Percentiles rank a stretch among this genome's conserved stretches.
Evolutionary conservation across 2,888 invertebrate species (phyloP).

Genomic region (Bombyx huttoni): DNA sequence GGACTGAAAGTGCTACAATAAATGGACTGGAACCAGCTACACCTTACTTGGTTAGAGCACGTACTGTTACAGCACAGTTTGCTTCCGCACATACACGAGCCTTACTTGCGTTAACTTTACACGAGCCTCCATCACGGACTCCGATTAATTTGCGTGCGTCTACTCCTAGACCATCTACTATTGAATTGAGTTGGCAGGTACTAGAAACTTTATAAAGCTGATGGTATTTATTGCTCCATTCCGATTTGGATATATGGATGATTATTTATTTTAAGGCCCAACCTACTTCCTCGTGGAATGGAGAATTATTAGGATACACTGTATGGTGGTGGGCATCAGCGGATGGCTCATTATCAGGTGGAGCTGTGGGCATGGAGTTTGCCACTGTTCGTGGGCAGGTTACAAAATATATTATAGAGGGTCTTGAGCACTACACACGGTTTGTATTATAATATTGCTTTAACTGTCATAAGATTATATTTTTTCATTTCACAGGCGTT

Average conservation of each 20-base stretch:
- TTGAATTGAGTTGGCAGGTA: conserved; percentile 63
- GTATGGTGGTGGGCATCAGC: conserved; percentile 77
- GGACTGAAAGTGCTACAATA: conserved; percentile 53
- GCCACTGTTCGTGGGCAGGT: conserved; percentile 81
- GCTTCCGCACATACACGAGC: conserved; percentile 59
- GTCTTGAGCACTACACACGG: conserved; percentile 85
- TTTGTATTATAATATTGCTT: conserved; percentile 12
- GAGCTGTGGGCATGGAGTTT: conserved; percentile 63
- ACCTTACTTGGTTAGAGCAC: conserved; percentile 53
- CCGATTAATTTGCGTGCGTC: conserved; percentile 51
- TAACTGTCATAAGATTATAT: neutral
- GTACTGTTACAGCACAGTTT: conserved; percentile 58
- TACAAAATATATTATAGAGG: conserved; percentile 78
- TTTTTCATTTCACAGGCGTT: no score
- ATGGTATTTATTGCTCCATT: neutral
- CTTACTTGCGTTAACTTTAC: conserved; percentile 49
- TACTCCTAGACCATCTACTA: conserved; percentile 46
- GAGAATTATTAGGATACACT: conserved; percentile 82
- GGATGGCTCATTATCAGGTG: conserved; percentile 47
- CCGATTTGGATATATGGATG: no score
- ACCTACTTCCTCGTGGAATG: conserved; percentile 79
- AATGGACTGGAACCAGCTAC: conserved; percentile 59
- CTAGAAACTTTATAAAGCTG: neutral
- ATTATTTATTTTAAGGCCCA: conserved; percentile 66
- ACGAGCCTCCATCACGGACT: conserved; percentile 57